Percentiles rank a stretch among this genome's conserved stretches.
Conservation (phyloP, 2,113 vertebrate species). For the Hystrix cristata region DNA sequence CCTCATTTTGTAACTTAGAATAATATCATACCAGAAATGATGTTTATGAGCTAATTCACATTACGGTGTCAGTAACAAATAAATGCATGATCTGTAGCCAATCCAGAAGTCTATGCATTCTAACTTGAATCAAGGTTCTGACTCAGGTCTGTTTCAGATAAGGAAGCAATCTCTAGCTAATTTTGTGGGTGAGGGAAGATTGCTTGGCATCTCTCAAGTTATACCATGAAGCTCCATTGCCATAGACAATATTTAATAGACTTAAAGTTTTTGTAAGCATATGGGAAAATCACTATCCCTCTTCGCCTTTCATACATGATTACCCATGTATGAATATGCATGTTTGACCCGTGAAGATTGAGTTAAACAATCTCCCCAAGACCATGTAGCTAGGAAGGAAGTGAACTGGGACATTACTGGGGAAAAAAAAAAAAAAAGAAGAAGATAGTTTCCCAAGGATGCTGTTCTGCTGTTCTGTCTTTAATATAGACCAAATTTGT, state of each 20-base stretch:
- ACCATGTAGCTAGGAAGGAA: not conserved
- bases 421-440: not conserved
- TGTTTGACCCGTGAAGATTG: not conserved
- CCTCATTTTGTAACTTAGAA: not conserved
- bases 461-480: no score
- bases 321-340: not conserved
- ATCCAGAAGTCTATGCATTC: not conserved
- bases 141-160: slow-evolving; percentile 2
- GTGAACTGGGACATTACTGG: not conserved
- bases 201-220: not conserved
- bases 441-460: not conserved
- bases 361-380: not conserved
- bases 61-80: not conserved
- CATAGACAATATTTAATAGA: not conserved
- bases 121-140: not conserved
- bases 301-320: not conserved
- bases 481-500: not conserved
- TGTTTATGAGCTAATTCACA: not conserved
- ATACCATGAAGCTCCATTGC: not conserved
- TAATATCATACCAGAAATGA: not conserved
- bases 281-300: not conserved
- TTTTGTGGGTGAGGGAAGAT: not conserved
- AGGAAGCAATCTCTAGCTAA: not conserved
- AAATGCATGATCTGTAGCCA: not conserved
- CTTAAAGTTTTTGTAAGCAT: not conserved